These are phyloP conservation scores for Phrynosoma blainvillii DNA, from an alignment of 2,113 vertebrate species.

Conservation along the genomic window DNA sequence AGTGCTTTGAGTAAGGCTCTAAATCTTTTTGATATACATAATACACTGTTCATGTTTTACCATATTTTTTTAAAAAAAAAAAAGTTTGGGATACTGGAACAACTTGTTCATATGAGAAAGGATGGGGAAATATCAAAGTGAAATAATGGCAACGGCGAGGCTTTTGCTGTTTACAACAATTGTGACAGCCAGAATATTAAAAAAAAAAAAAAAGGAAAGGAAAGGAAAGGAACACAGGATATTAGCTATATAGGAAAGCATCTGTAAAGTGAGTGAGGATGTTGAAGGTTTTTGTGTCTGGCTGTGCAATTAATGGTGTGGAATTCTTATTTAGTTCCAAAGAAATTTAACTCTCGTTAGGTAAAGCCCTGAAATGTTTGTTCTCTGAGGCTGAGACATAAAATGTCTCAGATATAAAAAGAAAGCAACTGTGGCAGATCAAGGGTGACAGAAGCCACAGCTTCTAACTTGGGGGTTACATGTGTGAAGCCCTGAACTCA, in stretches of 20 bases:
- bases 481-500: not conserved
- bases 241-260: not conserved
- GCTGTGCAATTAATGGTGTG: not conserved
- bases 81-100: rapidly evolving
- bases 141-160: not conserved
- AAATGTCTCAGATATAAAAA: not conserved
- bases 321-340: constrained; percentile 1
- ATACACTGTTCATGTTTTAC: rapidly evolving
- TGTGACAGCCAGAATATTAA: not conserved
- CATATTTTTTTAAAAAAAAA: not conserved
- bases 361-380: rapidly evolving
- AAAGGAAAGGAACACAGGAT: constrained; percentile 24
- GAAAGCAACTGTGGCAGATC: not conserved
- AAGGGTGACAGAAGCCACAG: not conserved
- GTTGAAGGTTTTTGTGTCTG: not conserved
- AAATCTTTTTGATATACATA: not conserved
- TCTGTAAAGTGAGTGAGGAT: rapidly evolving
- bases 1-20: rapidly evolving
- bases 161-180: not conserved
- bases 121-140: not conserved
- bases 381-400: not conserved
- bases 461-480: not conserved
- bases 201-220: too few relatives aligned
- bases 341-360: not conserved
- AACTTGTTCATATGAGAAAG: not conserved